A percentile compares a stretch with the other conserved stretches of the same genome.
Conservation (phyloP, 2,113 vertebrate genomes). For the Narcine bancroftii region DNA sequence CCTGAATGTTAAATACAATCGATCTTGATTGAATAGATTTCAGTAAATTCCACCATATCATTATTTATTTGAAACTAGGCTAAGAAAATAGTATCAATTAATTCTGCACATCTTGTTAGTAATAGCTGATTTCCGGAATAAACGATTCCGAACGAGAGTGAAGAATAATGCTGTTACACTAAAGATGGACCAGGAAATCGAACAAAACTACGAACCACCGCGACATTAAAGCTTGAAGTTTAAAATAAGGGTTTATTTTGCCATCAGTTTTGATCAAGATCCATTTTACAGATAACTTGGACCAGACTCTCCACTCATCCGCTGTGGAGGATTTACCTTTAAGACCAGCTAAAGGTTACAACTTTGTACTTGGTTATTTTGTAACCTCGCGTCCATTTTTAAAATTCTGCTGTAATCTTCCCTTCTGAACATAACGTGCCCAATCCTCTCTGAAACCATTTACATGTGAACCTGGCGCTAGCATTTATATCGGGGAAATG, state of each 20-base stretch:
- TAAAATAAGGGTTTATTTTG: neutral
- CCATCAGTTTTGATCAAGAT: neutral
- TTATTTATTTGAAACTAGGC: neutral
- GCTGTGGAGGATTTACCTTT: neutral
- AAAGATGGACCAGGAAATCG: neutral
- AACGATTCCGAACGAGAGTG: neutral
- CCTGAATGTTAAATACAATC: neutral
- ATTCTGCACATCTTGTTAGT: neutral
- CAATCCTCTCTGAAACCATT: neutral
- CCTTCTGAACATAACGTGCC: neutral
- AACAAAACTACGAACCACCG: neutral
- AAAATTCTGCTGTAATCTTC: neutral
- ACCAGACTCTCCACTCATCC: neutral
- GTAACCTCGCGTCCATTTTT: neutral
- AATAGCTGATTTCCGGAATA: neutral
- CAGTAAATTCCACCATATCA: neutral
- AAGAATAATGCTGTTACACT: neutral
- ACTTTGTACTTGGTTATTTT: neutral
- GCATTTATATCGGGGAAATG: neutral
- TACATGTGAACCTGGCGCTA: neutral
- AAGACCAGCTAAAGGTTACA: neutral
- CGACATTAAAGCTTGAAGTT: neutral
- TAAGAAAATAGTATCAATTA: neutral
- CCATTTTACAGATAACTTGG: neutral
- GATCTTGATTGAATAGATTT: neutral